Percentiles rank a stretch among this genome's conserved stretches.
Evolutionary conservation across 2,888 invertebrate species (phyloP).

Genomic region (Papilio demoleus): DNA sequence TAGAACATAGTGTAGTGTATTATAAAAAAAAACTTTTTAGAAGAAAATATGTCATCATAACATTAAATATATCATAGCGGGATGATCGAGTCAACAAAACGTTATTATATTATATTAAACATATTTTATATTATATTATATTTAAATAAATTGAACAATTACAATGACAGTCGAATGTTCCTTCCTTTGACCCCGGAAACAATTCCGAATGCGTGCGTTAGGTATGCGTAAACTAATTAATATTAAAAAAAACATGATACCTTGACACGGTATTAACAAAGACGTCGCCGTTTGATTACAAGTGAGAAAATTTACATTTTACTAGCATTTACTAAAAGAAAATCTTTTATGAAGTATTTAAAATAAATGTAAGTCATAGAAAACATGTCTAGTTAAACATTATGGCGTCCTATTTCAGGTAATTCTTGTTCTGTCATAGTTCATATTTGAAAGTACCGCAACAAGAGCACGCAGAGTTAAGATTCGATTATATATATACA

Average conservation of each 20-base stretch:
- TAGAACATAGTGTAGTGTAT: not conserved
- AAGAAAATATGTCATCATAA: not conserved
- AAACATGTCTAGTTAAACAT: no score
- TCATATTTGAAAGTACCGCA: no score
- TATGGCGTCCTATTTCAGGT: no score
- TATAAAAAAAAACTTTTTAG: not conserved
- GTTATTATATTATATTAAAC: not conserved
- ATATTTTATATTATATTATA: not conserved
- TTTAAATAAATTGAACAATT: conserved; percentile 15
- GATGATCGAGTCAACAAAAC: not conserved
- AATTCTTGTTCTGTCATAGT: no score
- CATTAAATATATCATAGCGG: no score
- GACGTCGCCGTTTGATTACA: not conserved
- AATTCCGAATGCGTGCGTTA: not conserved
- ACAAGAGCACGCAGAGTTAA: no score
- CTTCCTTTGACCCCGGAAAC: conserved; percentile 23
- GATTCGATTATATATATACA: no score
- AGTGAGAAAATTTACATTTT: not conserved
- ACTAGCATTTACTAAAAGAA: not conserved
- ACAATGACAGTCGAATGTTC: not conserved
- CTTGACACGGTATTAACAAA: no score
- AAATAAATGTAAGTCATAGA: no score
- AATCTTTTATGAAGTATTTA: no score
- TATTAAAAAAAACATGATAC: no score
- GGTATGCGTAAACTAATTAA: not conserved